These are phyloP conservation scores for Euwallacea similis DNA, from an alignment of 1,140 invertebrate genomes.

Conservation along the genomic window DNA sequence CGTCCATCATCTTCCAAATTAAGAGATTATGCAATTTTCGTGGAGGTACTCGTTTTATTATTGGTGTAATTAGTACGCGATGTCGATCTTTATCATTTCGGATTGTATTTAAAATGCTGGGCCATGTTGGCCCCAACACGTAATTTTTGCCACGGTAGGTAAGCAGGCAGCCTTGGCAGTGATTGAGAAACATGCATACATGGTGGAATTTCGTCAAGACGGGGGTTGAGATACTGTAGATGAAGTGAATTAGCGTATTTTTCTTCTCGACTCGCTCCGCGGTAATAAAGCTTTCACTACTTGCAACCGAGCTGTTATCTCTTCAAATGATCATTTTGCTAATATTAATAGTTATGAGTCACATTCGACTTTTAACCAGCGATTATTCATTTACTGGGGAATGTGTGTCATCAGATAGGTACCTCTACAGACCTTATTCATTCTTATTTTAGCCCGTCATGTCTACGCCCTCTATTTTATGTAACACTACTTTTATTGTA, in stretches of 20 bases:
- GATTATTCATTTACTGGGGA: background rate
- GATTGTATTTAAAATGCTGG: too few relatives aligned
- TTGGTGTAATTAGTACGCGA: constrained; percentile 13
- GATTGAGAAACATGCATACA: too few relatives aligned
- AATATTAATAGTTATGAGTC: background rate
- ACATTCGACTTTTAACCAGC: background rate
- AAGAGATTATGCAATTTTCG: constrained; percentile 14
- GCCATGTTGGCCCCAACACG: too few relatives aligned
- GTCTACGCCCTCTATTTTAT: background rate
- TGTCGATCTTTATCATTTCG: constrained; percentile 13
- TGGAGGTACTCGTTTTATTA: constrained; percentile 2
- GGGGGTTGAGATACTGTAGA: too few relatives aligned
- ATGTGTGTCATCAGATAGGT: background rate
- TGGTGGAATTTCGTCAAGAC: too few relatives aligned
- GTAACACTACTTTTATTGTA: background rate
- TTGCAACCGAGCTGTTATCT: background rate
- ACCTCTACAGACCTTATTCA: background rate
- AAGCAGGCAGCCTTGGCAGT: too few relatives aligned
- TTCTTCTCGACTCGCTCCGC: background rate
- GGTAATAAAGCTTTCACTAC: background rate
- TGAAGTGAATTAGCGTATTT: background rate
- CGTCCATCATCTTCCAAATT: constrained; percentile 19
- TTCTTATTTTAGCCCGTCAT: background rate
- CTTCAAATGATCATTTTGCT: background rate
- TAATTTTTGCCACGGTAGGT: too few relatives aligned